A percentile compares a stretch with the other conserved stretches of the same genome.
Conservation (phyloP, 2,888 invertebrate species). For the Trissonchulus sp. region DNA sequence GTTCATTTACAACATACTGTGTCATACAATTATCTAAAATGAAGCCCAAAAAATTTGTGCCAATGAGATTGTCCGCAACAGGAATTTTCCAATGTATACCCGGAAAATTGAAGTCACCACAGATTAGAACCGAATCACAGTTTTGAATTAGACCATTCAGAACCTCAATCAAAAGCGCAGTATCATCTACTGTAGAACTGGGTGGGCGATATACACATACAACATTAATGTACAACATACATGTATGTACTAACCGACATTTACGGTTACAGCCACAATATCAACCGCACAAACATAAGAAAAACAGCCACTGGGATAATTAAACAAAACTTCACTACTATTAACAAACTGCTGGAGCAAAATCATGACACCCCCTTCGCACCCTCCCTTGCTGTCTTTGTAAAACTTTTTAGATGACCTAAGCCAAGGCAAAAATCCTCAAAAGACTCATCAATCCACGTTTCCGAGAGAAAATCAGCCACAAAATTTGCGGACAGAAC, state of each 20-base stretch:
- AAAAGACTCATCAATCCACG: neutral
- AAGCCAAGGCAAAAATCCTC: slow-evolving; percentile 1
- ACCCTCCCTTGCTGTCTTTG: neutral
- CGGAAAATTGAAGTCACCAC: slow-evolving; percentile 11
- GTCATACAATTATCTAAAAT: neutral
- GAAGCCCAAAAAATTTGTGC: neutral
- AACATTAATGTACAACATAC: no score
- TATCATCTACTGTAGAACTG: slow-evolving; percentile 5
- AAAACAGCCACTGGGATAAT: no score
- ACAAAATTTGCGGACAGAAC: no score
- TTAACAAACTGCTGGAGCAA: neutral
- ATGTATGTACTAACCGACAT: neutral
- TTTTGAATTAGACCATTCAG: neutral
- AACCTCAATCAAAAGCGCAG: neutral
- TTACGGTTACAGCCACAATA: no score
- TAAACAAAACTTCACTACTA: no score
- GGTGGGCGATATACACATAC: slow-evolving; percentile 1
- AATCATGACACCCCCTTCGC: neutral
- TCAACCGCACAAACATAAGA: no score
- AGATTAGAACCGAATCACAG: slow-evolving; percentile 1
- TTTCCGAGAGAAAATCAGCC: no score
- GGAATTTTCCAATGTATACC: neutral
- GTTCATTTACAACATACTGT: neutral
- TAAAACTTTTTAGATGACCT: neutral
- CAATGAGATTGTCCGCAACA: neutral